Evolutionary conservation across 2,113 vertebrate species (phyloP).

Genomic region (Tyto alba): DNA sequence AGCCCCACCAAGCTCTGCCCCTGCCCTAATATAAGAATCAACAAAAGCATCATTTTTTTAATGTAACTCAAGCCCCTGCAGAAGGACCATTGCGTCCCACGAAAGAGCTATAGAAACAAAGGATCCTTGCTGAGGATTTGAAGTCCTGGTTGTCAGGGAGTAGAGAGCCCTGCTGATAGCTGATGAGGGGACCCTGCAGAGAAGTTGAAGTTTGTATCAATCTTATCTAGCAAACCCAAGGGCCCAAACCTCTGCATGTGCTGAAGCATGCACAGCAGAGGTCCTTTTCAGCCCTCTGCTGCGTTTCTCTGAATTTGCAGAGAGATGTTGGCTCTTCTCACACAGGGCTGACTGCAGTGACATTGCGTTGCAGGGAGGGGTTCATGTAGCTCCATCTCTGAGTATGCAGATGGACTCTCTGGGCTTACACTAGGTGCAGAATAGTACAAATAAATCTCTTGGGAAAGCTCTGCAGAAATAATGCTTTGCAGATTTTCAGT

Average conservation of each 20-base stretch:
- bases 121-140: neutral
- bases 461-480: neutral
- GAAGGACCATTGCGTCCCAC: neutral
- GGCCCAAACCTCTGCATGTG: neutral
- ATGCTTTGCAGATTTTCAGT: neutral
- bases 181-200: neutral
- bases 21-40: neutral
- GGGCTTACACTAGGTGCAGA: neutral
- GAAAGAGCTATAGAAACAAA: neutral
- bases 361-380: neutral
- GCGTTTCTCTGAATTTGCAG: neutral
- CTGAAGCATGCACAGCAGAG: neutral
- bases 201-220: neutral
- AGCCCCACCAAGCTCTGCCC: neutral
- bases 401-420: neutral
- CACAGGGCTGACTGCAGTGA: rapidly evolving
- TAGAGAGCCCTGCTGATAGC: neutral
- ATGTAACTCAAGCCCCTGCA: neutral
- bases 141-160: neutral
- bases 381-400: neutral
- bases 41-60: neutral
- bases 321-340: neutral
- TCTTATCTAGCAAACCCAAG: neutral
- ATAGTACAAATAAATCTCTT: neutral
- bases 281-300: neutral